These are phyloP conservation scores for Ectropis grisescens DNA, from an alignment of 1,140 invertebrate species.

Conservation along the genomic window DNA sequence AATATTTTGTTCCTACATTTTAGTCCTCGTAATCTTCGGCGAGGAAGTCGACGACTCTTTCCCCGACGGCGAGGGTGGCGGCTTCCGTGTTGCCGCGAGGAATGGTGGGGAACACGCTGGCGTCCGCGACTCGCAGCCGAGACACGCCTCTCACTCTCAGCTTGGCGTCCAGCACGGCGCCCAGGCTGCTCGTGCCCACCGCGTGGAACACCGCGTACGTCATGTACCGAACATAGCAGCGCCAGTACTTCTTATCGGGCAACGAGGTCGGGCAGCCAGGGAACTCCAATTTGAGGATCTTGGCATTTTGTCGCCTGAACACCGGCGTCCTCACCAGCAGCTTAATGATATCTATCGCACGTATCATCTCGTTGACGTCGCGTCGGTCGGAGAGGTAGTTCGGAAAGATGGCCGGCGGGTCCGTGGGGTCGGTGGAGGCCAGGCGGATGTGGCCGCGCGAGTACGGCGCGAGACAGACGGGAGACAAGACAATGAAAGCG, in stretches of 20 bases:
- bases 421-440: conserved; percentile 74
- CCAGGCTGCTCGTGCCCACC: conserved; percentile 29
- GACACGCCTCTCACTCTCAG: conserved; percentile 50
- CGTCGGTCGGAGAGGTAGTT: conserved; percentile 78
- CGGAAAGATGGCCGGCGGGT: conserved; percentile 83
- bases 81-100: conserved; percentile 50
- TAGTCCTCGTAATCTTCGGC: no score
- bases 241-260: conserved; percentile 42
- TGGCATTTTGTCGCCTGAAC: conserved; percentile 57
- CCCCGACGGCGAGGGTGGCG: conserved; percentile 52
- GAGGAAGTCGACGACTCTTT: conserved; percentile 74
- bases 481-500: conserved; percentile 43
- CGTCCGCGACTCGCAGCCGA: conserved; percentile 59
- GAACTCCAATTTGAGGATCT: conserved; percentile 15
- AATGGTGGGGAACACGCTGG: conserved; percentile 44
- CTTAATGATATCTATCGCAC: conserved; percentile 69
- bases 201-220: conserved; percentile 63
- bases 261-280: conserved; percentile 13
- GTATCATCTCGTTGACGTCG: conserved; percentile 73
- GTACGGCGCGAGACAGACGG: conserved; percentile 76
- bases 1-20: no score
- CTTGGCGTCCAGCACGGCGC: conserved; percentile 23
- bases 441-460: conserved; percentile 78
- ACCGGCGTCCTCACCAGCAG: conserved; percentile 75
- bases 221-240: conserved; percentile 52